Evolutionary conservation across 1,140 invertebrate species (phyloP), one percentile per base, ranked within the genome.

Genomic region (Drosophila ogumai): DNA sequence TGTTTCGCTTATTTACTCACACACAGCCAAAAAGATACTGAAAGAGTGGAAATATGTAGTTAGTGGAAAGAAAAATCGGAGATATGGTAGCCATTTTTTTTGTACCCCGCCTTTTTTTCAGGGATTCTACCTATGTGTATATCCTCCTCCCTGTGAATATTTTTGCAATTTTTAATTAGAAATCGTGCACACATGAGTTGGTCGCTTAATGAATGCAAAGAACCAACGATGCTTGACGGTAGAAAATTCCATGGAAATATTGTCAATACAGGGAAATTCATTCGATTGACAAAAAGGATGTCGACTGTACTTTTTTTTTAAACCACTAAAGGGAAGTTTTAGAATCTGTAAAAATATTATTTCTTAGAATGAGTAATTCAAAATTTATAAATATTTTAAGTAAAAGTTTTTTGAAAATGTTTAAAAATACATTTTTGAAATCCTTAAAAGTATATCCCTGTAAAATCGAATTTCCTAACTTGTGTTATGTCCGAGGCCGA

Each of bases 141-240:
- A 28, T 28, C 25, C 46, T 41, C n/a, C 8, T 28, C 7, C 31
- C 41, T 32, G 17, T 67, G 67, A 82, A 88, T 91, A 90, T 91
- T 88, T 82, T 91, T 90, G 69, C 90, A 81, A 91, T 90, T 91
- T 87, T 91, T 91, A 90, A 91, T 91, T 91, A 82, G 90, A 91
- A 91, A 87, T 49, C 80, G 38, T 87, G 79, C 82, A 65, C 90
- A 91, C 82, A 91, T 87, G 88, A 91, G 82, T 90, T 81, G 85
- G 74, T 84, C 65, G 54, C 59, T 69, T 86, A 90, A 91, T 86
- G 76, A 85, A 87, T 84, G 87, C 82, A 84, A 55, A 58, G 28
- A 47, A 17, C 58, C 34, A 67, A 7, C 43, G 15, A 63, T 17
- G 58, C 31, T 63, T 44, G 15, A 25, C 32, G 3, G 19, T 22